These are phyloP conservation scores for Phocides pigmalion DNA, from an alignment of 1,140 invertebrate species.

Conservation along the genomic window DNA sequence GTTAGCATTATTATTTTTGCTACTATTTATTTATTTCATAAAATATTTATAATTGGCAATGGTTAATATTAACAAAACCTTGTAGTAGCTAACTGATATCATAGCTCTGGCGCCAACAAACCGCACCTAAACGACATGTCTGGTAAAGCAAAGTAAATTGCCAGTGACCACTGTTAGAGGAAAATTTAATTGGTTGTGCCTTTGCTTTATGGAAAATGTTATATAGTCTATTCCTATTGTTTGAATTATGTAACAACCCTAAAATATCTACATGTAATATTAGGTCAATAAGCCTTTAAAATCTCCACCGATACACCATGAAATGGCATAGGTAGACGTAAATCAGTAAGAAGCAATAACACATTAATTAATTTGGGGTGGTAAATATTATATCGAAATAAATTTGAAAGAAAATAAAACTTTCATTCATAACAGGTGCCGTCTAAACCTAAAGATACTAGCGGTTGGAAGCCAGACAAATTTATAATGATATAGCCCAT, in stretches of 20 bases:
- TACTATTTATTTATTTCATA: no score
- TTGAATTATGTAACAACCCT: no score
- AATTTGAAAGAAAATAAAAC: slow-evolving; percentile 31
- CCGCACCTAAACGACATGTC: not conserved
- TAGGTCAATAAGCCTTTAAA: no score
- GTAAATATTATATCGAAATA: no score
- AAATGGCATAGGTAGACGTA: no score
- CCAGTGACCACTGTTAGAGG: not conserved
- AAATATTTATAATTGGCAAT: not conserved
- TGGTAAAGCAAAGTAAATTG: not conserved
- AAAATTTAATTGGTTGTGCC: not conserved
- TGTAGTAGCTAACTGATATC: not conserved
- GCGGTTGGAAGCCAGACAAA: slow-evolving; percentile 58
- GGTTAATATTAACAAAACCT: not conserved
- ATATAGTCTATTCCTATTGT: no score
- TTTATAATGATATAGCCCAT: slow-evolving; percentile 71
- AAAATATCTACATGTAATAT: no score
- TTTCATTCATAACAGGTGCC: slow-evolving; percentile 55
- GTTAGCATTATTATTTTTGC: no score
- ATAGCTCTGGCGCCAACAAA: not conserved
- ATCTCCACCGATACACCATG: no score
- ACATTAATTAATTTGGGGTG: no score
- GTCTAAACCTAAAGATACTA: slow-evolving; percentile 43
- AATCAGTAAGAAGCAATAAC: no score
- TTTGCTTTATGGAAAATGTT: no score